Evolutionary conservation across 1,140 invertebrate species (phyloP).

Genomic region (Cydia strobilella): DNA sequence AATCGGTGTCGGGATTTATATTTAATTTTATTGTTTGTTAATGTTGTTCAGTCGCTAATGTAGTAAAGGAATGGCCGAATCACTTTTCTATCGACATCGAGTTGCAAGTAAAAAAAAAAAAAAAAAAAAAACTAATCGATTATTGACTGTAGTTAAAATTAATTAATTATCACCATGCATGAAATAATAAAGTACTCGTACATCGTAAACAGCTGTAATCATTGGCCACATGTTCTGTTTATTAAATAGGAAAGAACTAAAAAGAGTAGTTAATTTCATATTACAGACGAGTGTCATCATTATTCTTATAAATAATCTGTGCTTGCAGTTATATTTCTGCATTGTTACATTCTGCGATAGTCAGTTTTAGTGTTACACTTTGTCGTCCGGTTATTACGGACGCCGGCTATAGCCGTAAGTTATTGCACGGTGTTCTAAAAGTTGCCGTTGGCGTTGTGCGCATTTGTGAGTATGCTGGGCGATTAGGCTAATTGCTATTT

Average conservation of each 20-base stretch:
- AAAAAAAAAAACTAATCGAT: not conserved
- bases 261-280: not conserved
- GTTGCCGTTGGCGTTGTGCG: not conserved
- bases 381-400: conserved; percentile 10
- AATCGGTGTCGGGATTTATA: conserved; percentile 15
- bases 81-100: no score
- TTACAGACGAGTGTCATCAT: not conserved
- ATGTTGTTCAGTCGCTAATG: not conserved
- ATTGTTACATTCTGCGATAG: not conserved
- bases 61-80: not conserved
- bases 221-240: no score
- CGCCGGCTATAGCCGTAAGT: not conserved
- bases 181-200: no score
- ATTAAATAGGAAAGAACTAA: no score
- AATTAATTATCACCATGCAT: no score
- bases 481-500: not conserved
- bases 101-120: no score
- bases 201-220: no score
- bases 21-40: conserved; percentile 8
- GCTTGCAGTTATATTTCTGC: not conserved
- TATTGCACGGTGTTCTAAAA: not conserved
- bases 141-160: no score
- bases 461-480: not conserved
- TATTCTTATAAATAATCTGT: no score
- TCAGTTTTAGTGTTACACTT: not conserved